Evolutionary conservation across 1,140 invertebrate genomes (phyloP).

Genomic region (Nymphalis io): DNA sequence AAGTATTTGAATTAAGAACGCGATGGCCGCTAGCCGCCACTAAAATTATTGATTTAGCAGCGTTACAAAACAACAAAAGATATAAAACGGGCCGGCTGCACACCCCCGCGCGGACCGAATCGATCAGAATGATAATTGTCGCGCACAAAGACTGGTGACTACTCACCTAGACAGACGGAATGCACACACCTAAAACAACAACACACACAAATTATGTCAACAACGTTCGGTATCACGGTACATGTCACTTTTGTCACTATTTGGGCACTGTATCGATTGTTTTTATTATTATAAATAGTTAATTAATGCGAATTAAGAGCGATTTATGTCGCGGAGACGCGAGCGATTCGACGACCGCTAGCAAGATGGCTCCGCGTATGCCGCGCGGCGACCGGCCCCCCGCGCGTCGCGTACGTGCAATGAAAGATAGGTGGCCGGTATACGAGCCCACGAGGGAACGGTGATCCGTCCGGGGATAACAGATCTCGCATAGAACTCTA

Average conservation of each 20-base stretch:
- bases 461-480: slow-evolving; percentile 55
- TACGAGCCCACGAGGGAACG: slow-evolving; percentile 52
- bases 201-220: slow-evolving; percentile 63
- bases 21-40: slow-evolving; percentile 62
- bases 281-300: slow-evolving; percentile 64
- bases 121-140: slow-evolving; percentile 80
- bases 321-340: slow-evolving; percentile 72
- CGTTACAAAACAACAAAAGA: slow-evolving; percentile 80
- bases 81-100: slow-evolving; percentile 73
- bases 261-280: slow-evolving; percentile 54
- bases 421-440: slow-evolving; percentile 76
- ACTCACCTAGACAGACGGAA: slow-evolving; percentile 71
- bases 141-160: slow-evolving; percentile 75
- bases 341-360: slow-evolving; percentile 71
- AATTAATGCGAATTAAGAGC: slow-evolving; percentile 76
- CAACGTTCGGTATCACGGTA: slow-evolving; percentile 53
- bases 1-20: slow-evolving; percentile 54
- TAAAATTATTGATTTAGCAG: slow-evolving; percentile 79
- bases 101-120: slow-evolving; percentile 74
- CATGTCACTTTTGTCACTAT: slow-evolving; percentile 48
- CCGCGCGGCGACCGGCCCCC: slow-evolving; percentile 66
- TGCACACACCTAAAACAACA: slow-evolving; percentile 74
- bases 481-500: slow-evolving; percentile 23
- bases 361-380: slow-evolving; percentile 78
- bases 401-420: slow-evolving; percentile 75